Conservation (phyloP, 1,140 invertebrate species). For the Amyelois transitella region DNA sequence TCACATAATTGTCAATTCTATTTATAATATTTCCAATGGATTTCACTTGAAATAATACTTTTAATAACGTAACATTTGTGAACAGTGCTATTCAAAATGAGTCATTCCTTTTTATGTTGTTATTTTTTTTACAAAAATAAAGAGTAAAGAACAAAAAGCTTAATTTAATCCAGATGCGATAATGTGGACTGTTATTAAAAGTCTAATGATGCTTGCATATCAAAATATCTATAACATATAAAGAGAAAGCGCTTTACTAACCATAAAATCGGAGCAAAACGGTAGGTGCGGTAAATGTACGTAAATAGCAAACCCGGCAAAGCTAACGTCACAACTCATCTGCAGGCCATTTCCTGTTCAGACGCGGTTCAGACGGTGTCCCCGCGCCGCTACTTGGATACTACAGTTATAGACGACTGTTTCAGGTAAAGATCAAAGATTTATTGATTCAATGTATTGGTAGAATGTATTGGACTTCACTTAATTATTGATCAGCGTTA, state of each 20-base stretch:
- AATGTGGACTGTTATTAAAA: background rate
- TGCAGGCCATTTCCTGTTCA: constrained; percentile 61
- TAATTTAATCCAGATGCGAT: no score
- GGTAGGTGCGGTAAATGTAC: background rate
- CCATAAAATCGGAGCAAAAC: background rate
- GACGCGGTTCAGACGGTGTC: constrained; percentile 52
- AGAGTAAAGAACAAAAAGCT: no score
- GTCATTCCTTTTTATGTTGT: no score
- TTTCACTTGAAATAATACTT: no score
- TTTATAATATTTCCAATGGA: no score
- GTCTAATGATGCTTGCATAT: background rate
- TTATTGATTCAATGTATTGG: background rate
- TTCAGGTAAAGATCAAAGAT: background rate
- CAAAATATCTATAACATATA: background rate
- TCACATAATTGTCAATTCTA: no score
- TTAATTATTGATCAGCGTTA: no score
- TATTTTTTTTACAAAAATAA: no score
- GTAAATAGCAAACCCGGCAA: constrained; percentile 1
- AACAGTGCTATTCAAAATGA: no score
- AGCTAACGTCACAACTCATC: constrained; percentile 41
- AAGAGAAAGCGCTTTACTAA: background rate
- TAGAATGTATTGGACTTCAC: background rate
- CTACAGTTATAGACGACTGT: background rate
- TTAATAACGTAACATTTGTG: no score
- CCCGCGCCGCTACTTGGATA: background rate